Conservation (phyloP, 2,797 vertebrate species). For the Rhynchonycteris naso region DNA sequence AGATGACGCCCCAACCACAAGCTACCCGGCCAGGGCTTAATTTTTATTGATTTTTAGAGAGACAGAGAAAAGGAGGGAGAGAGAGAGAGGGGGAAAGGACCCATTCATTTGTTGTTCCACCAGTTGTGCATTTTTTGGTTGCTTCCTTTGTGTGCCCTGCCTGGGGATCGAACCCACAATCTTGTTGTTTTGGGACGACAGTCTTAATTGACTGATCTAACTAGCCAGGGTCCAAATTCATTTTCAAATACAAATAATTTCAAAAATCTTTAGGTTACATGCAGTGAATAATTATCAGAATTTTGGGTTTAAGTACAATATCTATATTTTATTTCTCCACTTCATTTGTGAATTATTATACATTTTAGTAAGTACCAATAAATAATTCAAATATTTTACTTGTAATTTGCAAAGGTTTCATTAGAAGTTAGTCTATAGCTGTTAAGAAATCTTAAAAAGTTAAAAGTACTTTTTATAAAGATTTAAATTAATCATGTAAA, state of each 20-base stretch:
- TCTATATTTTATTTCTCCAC: neutral
- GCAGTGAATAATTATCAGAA: constrained; percentile 15
- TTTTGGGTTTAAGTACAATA: neutral
- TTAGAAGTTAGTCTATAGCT: constrained; percentile 47
- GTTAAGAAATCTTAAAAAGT: constrained; percentile 62
- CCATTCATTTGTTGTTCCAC: too few relatives aligned
- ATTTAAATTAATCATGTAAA: constrained; percentile 63
- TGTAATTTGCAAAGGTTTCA: constrained; percentile 66
- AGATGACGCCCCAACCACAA: too few relatives aligned
- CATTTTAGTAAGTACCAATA: constrained; percentile 65
- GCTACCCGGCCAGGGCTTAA: too few relatives aligned
- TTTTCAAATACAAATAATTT: constrained; percentile 33
- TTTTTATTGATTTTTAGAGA: too few relatives aligned
- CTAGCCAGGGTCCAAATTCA: neutral
- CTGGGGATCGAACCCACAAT: too few relatives aligned
- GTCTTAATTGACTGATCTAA: too few relatives aligned
- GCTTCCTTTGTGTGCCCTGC: too few relatives aligned
- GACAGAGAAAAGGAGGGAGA: too few relatives aligned
- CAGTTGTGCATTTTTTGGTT: too few relatives aligned
- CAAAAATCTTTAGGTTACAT: constrained; percentile 31
- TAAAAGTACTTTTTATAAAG: constrained; percentile 42
- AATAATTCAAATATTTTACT: constrained; percentile 69
- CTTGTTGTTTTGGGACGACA: too few relatives aligned
- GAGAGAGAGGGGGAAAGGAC: too few relatives aligned
- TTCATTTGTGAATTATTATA: constrained; percentile 54